phyloP scores from a whole-genome alignment of 2,113 vertebrate genomes.

The Andinoacara biseriatus region DNA sequence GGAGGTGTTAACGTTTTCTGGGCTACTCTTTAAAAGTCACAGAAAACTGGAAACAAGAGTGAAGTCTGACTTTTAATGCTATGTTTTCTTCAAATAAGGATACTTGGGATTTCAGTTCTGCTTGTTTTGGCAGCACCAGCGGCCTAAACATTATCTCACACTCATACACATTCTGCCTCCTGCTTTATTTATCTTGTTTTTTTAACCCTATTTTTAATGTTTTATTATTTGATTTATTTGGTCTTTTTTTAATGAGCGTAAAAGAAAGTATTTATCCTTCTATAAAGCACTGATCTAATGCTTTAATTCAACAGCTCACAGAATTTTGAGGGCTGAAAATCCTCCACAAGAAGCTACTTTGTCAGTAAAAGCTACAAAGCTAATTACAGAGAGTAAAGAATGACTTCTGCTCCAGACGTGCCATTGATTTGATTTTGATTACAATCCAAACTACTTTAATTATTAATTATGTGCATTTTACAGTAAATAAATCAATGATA shows the following conservation, averaged over 20 bases:
- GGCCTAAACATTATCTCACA: not conserved
- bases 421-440: conserved; percentile 1
- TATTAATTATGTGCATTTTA: not conserved
- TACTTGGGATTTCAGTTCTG: accelerated
- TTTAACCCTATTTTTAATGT: not conserved
- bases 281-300: not conserved
- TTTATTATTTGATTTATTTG: not conserved
- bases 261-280: not conserved
- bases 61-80: not conserved
- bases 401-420: not conserved
- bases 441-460: not conserved
- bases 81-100: not conserved
- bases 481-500: conserved; percentile 1
- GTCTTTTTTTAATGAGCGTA: not conserved
- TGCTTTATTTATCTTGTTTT: not conserved
- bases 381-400: not conserved
- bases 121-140: not conserved
- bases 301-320: not conserved
- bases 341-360: not conserved
- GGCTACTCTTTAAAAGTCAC: not conserved
- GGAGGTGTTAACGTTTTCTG: conserved; percentile 34
- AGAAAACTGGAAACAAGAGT: conserved; percentile 12
- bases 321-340: not conserved
- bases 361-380: not conserved
- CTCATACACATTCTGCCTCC: not conserved